These are phyloP conservation scores for Notolepis coatsorum DNA, from an alignment of 2,797 vertebrate species.

Conservation along the genomic window DNA sequence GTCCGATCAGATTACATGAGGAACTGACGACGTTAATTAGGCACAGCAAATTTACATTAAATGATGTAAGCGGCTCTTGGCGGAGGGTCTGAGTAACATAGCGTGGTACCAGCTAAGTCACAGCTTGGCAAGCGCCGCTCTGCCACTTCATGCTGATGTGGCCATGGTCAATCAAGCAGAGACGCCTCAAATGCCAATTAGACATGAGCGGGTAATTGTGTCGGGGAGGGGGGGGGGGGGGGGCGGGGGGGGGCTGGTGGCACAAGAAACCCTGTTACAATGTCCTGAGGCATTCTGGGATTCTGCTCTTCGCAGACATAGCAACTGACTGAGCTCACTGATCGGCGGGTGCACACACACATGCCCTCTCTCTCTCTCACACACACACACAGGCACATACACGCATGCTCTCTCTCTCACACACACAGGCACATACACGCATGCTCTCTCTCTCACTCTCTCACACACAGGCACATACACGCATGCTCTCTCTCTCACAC, in stretches of 20 bases:
- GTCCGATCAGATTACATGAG: conserved; percentile 81
- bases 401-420: conserved; percentile 2
- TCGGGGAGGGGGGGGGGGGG: conserved; percentile 58
- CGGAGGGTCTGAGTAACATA: conserved; percentile 71
- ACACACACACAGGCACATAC: conserved; percentile 31
- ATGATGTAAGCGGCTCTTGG: conserved; percentile 83
- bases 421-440: neutral
- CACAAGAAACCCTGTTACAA: conserved; percentile 79
- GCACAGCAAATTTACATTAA: conserved; percentile 83
- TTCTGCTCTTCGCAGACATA: conserved; percentile 75
- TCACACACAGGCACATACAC: neutral
- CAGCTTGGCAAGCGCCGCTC: conserved; percentile 81
- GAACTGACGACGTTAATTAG: conserved; percentile 85
- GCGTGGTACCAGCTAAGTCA: conserved; percentile 85
- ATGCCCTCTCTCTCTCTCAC: conserved; percentile 42
- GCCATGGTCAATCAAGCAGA: conserved; percentile 84
- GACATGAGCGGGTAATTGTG: conserved; percentile 86
- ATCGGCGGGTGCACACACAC: conserved; percentile 37
- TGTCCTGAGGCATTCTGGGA: conserved; percentile 80
- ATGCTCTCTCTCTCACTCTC: neutral
- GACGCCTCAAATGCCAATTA: conserved; percentile 85
- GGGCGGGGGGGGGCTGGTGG: conserved; percentile 70
- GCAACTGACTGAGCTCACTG: conserved; percentile 74
- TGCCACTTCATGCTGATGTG: conserved; percentile 85
- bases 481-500: neutral